These are phyloP conservation scores for Chionis minor DNA, from an alignment of 2,113 vertebrate species.

Conservation along the genomic window DNA sequence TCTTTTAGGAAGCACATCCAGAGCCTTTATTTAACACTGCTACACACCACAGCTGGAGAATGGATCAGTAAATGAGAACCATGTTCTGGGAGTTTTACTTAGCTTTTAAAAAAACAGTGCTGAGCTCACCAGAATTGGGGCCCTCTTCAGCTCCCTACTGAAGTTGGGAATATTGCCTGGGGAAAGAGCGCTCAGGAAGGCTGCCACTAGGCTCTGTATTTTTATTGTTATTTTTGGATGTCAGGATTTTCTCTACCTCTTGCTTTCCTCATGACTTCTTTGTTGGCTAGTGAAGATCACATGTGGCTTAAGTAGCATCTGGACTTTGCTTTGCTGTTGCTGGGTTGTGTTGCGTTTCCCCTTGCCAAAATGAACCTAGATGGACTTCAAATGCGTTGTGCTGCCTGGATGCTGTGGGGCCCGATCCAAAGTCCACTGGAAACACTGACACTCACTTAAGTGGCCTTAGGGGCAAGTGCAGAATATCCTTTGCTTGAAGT, in stretches of 20 bases:
- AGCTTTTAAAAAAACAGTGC: not conserved
- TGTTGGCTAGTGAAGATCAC: conserved; percentile 49
- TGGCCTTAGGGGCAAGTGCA: conserved; percentile 3
- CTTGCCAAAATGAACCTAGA: conserved; percentile 43
- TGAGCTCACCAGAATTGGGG: conserved; percentile 59
- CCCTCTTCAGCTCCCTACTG: conserved; percentile 37
- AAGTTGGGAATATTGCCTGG: conserved; percentile 56
- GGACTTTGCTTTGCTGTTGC: conserved; percentile 52
- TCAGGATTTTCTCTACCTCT: conserved; percentile 8
- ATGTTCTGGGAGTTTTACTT: conserved; percentile 52
- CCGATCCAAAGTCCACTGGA: conserved; percentile 54
- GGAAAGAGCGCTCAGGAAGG: conserved; percentile 8
- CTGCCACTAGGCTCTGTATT: conserved; percentile 34
- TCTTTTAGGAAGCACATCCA: conserved; percentile 63
- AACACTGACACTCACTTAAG: not conserved
- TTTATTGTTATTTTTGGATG: conserved; percentile 52
- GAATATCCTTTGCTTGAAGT: not conserved
- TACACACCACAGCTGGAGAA: conserved; percentile 54
- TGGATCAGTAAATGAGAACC: conserved; percentile 66
- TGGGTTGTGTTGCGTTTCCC: not conserved
- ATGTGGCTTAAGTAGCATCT: conserved; percentile 38
- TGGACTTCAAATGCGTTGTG: conserved; percentile 20
- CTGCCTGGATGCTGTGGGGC: conserved; percentile 45
- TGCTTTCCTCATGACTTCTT: not conserved
- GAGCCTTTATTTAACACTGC: conserved; percentile 64